A percentile compares a stretch with the other conserved stretches of the same genome.
Evolutionary conservation across 2,113 vertebrate genomes (phyloP).

Genomic region (Mesitornis unicolor): DNA sequence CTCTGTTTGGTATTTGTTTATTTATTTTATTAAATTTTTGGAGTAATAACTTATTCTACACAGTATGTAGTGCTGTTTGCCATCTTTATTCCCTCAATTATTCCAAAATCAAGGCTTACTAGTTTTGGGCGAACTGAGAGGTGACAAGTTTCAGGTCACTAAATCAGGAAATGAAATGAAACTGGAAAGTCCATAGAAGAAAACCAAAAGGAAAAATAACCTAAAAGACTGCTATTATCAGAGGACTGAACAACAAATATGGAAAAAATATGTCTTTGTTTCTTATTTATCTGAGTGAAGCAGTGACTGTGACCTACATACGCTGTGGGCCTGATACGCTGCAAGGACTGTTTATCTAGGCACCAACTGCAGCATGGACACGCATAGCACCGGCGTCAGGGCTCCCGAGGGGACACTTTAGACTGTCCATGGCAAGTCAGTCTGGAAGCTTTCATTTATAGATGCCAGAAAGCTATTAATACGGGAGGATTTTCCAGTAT

Average conservation of each 20-base stretch:
- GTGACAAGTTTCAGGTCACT: neutral
- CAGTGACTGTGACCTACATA: neutral
- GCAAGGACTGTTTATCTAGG: neutral
- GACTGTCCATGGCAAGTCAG: neutral
- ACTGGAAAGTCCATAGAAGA: neutral
- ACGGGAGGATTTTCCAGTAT: neutral
- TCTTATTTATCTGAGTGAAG: neutral
- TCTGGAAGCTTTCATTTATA: neutral
- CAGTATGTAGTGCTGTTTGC: neutral
- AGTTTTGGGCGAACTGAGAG: neutral
- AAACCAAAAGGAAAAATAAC: neutral
- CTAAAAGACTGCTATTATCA: neutral
- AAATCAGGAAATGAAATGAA: neutral
- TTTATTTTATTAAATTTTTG: neutral
- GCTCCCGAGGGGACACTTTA: neutral
- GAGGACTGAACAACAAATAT: neutral
- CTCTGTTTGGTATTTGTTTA: slow-evolving; percentile 14
- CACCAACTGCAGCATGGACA: neutral
- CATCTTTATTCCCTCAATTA: neutral
- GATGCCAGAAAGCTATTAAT: neutral
- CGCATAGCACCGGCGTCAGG: neutral
- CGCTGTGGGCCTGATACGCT: neutral
- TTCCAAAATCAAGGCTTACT: neutral
- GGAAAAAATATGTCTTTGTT: neutral
- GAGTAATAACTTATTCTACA: neutral